Base-by-base conservation (phyloP, 2,113 vertebrate genomes). In the Cynoglossus semilaevis region DNA sequence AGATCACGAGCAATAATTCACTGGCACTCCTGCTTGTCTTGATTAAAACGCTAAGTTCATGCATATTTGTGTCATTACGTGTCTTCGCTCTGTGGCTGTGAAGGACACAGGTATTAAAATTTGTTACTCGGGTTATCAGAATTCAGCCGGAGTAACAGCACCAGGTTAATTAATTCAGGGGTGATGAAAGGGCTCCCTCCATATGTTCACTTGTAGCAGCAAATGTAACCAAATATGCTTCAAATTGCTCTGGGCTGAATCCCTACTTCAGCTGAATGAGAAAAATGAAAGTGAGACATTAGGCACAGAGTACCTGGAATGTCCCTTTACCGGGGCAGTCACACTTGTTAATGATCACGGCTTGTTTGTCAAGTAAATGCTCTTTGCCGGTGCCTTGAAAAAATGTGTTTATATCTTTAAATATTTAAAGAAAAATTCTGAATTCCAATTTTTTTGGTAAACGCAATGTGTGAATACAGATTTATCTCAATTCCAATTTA, bases 131-230 rank as follows among this genome's bases (percentile, higher is more conserved):
- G 36, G 41, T 54, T 53, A 63, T 67, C 36, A 45, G 43, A 48
- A 68, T 67, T 58, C 51, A 11, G 18, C 67, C 56, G 9, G 5
- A 55, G 66, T 68, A 59, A 34, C 59, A 64, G 58, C 40, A 44
- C 73, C 51, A 57, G 34, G 54, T 67, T 55, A 51, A 76, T 70
- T 44, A 51, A 72, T 66, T 50, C 65, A 38, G 10, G 22, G 56
- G 15, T 52, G 48, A 63, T 66, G 58, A 71, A 70, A 67, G 15
- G 44, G 38, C 36, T 34, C n/a, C 16, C 41, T 69, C 72, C 68
- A 58, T 69, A 76, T 72, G 72, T 53, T 72, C 63, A 53, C 51
- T 53, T 57, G 44, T 34, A 38, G 2, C 3, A 51, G 64, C 38
- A 51, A 59, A 65, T 37, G 14, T 44, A 72, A 49, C 42, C 38